Percentiles rank a stretch among this genome's conserved stretches.
Evolutionary conservation across 2,113 vertebrate genomes (phyloP).

Genomic region (Pelodiscus sinensis): DNA sequence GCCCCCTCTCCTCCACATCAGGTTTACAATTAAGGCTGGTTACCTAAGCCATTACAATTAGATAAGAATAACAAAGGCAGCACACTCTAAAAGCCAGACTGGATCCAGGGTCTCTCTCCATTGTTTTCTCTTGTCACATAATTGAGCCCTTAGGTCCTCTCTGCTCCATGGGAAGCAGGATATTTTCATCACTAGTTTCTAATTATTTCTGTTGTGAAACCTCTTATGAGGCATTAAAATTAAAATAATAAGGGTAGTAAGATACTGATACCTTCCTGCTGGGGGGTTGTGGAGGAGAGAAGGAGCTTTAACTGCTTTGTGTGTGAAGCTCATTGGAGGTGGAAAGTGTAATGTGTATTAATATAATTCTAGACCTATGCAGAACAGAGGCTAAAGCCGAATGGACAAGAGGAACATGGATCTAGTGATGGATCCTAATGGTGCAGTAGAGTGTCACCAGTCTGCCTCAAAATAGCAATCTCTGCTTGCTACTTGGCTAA

Average conservation of each 20-base stretch:
- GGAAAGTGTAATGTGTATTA: neutral
- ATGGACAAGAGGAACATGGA: neutral
- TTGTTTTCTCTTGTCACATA: constrained; percentile 56
- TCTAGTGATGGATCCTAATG: rapidly evolving
- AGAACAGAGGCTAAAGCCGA: neutral
- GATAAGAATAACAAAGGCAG: constrained; percentile 45
- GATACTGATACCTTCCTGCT: neutral
- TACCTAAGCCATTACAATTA: constrained; percentile 11
- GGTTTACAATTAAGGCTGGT: constrained; percentile 4
- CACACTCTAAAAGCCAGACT: neutral
- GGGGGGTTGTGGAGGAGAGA: no score
- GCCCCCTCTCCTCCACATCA: neutral
- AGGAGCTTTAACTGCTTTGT: neutral
- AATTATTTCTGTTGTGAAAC: constrained; percentile 54
- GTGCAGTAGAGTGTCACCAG: neutral
- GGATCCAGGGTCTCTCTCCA: constrained; percentile 33
- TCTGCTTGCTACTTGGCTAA: neutral
- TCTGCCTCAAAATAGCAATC: neutral
- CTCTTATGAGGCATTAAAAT: neutral
- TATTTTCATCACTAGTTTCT: constrained; percentile 30
- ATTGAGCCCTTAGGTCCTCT: constrained; percentile 64
- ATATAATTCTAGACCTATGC: neutral
- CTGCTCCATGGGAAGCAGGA: constrained; percentile 21
- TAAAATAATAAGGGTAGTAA: neutral
- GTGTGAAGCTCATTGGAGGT: neutral